phyloP scores from a whole-genome alignment of 2,113 vertebrate genomes.

The Excalfactoria chinensis region DNA sequence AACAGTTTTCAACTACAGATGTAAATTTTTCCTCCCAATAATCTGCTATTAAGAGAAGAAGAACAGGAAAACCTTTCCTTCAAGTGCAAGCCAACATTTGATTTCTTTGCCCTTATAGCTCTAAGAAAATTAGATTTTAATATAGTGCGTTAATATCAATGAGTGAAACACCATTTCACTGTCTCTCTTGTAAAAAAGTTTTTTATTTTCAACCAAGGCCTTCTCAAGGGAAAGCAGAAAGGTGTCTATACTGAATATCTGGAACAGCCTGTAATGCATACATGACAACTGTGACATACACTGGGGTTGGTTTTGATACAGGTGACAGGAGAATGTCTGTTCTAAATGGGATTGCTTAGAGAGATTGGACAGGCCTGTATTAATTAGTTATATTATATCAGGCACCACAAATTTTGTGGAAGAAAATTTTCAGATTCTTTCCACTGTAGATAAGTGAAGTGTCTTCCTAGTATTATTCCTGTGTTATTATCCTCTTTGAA shows the following conservation, averaged over 20 bases:
- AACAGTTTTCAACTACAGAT: not conserved
- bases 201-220: not conserved
- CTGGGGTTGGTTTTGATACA: not conserved
- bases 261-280: not conserved
- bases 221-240: slow-evolving; percentile 9
- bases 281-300: not conserved
- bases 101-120: not conserved
- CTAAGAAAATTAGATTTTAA: not conserved
- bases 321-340: not conserved
- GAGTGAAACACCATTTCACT: not conserved
- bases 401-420: not conserved
- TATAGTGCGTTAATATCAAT: not conserved
- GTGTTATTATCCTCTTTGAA: not conserved
- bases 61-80: not conserved
- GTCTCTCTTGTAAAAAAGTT: not conserved
- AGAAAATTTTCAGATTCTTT: not conserved
- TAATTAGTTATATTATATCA: not conserved
- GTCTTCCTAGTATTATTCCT: not conserved
- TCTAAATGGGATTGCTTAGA: not conserved
- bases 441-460: not conserved
- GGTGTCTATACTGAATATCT: not conserved
- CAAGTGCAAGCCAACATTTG: not conserved
- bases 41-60: not conserved
- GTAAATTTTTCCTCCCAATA: not conserved
- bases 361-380: not conserved